A percentile compares a stretch with the other conserved stretches of the same genome.
These are phyloP conservation scores for Emys orbicularis DNA, from an alignment of 2,797 vertebrate genomes.

Conservation along the genomic window DNA sequence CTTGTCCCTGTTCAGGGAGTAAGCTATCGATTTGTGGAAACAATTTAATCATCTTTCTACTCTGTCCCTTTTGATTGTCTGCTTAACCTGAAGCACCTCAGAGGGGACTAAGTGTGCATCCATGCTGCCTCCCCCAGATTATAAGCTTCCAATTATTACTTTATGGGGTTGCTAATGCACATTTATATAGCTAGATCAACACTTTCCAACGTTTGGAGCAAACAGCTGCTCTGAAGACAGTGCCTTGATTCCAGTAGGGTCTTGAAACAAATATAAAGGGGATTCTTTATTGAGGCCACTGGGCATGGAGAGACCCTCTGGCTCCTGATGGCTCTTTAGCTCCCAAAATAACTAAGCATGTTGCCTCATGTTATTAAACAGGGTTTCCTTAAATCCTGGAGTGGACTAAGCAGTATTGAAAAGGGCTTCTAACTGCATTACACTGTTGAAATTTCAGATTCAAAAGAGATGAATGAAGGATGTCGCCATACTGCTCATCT, in stretches of 20 bases:
- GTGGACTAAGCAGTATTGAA: neutral
- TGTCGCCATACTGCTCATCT: fast-evolving
- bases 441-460: neutral
- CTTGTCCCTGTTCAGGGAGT: neutral
- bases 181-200: neutral
- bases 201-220: neutral
- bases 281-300: neutral
- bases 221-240: neutral
- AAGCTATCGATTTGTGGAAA: neutral
- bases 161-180: neutral
- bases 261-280: neutral
- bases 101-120: neutral
- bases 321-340: neutral
- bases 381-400: neutral
- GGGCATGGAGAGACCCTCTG: neutral
- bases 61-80: neutral
- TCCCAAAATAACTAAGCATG: neutral
- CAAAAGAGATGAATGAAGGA: fast-evolving
- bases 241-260: neutral
- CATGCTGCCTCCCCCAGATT: neutral
- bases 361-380: neutral
- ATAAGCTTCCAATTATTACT: neutral
- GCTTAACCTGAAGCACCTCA: fast-evolving
- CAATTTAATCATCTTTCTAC: neutral
- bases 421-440: neutral